phyloP scores from a whole-genome alignment of 2,797 vertebrate genomes.

The Cercopithecus petaurista region DNA sequence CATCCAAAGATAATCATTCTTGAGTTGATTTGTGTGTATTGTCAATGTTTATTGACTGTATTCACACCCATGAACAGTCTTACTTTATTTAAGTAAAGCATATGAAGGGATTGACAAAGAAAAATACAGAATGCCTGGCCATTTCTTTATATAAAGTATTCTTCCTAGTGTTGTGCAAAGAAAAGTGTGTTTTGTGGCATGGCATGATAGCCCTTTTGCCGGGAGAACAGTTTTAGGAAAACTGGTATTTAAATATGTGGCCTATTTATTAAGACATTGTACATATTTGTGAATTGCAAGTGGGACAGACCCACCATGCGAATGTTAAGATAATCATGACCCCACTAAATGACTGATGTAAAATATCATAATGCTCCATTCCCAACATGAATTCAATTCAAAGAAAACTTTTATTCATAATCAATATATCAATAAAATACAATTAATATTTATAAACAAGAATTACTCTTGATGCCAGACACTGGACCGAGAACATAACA shows the following conservation, averaged over 20 bases:
- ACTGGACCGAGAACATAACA: background rate
- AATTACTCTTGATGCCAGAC: background rate
- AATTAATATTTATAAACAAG: background rate
- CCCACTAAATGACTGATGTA: background rate
- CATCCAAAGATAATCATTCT: slow-evolving; percentile 30
- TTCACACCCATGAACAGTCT: background rate
- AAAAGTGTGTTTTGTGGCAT: background rate
- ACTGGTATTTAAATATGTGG: background rate
- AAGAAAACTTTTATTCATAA: background rate
- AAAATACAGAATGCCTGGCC: background rate
- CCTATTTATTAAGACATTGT: background rate
- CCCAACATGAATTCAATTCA: background rate
- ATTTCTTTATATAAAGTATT: background rate
- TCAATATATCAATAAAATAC: background rate
- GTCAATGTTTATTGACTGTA: background rate
- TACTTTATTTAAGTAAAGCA: slow-evolving; percentile 26
- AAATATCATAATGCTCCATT: background rate
- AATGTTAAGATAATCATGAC: background rate
- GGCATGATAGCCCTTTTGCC: background rate
- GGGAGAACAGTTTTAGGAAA: background rate
- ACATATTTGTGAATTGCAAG: background rate
- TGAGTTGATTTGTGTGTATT: background rate
- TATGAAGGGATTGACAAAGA: background rate
- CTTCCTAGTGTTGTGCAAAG: background rate
- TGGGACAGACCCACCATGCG: background rate